Evolutionary conservation across 2,113 vertebrate species (phyloP).

Genomic region (Micronisus gabar): DNA sequence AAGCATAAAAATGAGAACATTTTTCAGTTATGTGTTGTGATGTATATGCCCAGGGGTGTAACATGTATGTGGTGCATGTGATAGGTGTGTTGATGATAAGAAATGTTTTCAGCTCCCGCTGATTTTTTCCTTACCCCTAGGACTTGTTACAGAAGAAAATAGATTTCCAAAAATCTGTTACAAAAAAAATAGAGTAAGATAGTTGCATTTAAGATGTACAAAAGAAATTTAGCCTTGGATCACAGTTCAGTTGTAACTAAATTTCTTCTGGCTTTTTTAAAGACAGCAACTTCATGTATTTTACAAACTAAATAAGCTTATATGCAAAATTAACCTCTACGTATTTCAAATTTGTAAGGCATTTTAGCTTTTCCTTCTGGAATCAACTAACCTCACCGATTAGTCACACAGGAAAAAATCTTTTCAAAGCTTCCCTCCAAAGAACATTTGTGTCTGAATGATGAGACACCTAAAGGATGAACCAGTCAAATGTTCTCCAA

Average conservation of each 20-base stretch:
- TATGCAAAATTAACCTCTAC: neutral
- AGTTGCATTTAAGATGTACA: neutral
- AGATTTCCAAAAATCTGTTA: neutral
- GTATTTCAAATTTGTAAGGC: neutral
- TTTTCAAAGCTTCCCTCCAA: conserved; percentile 14
- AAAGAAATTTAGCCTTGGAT: neutral
- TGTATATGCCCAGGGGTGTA: neutral
- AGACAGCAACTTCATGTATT: neutral
- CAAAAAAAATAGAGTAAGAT: neutral
- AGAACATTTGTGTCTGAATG: neutral
- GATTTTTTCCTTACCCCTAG: neutral
- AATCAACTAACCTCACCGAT: neutral
- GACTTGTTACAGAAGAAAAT: neutral
- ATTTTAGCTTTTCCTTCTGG: conserved; percentile 28
- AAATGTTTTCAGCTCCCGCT: neutral
- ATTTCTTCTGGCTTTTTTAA: neutral
- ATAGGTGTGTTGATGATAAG: neutral
- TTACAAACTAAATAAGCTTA: neutral
- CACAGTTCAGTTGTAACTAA: neutral
- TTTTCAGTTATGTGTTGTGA: neutral
- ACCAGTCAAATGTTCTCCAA: conserved; percentile 7
- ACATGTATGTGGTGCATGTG: neutral
- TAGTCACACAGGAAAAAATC: neutral
- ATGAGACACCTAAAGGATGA: conserved; percentile 24
- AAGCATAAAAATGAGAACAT: neutral